A percentile compares a stretch with the other conserved stretches of the same genome.
phyloP scores from a whole-genome alignment of 2,113 vertebrate species.

The Setophaga kirtlandii region DNA sequence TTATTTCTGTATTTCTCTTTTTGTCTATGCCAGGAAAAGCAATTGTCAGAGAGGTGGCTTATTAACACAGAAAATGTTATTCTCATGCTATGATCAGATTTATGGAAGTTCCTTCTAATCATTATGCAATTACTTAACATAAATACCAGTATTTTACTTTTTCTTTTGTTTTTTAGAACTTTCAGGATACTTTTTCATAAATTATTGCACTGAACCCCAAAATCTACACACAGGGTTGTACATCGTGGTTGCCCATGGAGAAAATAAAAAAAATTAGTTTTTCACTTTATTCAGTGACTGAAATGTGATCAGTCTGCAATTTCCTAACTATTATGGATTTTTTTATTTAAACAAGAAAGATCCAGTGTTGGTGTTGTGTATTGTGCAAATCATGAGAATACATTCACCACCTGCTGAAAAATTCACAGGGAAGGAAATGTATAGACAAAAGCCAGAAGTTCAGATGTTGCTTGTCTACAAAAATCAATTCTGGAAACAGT shows the following conservation, averaged over 20 bases:
- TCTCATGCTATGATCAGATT: neutral
- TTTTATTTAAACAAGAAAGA: neutral
- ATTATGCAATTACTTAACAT: neutral
- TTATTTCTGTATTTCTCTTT: neutral
- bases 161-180: neutral
- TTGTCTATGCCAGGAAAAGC: neutral
- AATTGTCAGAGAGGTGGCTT: neutral
- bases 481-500: neutral
- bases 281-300: neutral
- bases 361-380: neutral
- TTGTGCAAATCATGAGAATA: neutral
- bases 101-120: neutral
- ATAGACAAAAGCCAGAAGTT: neutral
- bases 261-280: neutral
- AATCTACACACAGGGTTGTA: neutral
- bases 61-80: neutral
- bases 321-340: neutral
- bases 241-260: too few relatives aligned
- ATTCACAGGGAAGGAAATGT: neutral
- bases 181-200: neutral
- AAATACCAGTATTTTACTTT: neutral
- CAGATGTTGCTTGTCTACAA: neutral
- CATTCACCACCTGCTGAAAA: fast-evolving
- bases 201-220: neutral
- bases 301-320: neutral